These are phyloP conservation scores for Lacerta agilis DNA, from an alignment of 2,797 vertebrate species.

Conservation along the genomic window DNA sequence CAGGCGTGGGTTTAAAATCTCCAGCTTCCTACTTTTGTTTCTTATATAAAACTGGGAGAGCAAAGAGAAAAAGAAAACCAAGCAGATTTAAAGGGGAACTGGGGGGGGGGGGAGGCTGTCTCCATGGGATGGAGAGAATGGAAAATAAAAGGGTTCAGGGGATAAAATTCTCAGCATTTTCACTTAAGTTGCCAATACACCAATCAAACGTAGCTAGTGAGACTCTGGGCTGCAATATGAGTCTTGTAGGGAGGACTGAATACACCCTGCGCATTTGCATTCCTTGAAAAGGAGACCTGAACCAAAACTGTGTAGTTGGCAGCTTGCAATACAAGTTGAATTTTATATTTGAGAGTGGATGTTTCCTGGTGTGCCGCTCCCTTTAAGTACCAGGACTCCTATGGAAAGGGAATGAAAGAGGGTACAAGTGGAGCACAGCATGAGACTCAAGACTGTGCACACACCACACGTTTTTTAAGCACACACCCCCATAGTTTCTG, in stretches of 20 bases:
- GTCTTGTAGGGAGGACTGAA: too few relatives aligned
- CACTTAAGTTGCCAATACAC: background rate
- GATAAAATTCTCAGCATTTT: background rate
- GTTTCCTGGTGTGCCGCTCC: background rate
- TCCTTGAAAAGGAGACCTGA: background rate
- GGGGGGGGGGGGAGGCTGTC: background rate
- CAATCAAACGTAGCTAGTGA: background rate
- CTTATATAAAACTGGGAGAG: background rate
- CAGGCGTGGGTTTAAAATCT: background rate
- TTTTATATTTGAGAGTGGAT: background rate
- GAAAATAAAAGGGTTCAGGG: background rate
- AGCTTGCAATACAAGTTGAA: background rate
- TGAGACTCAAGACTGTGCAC: background rate
- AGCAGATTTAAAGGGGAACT: background rate
- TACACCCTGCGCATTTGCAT: background rate
- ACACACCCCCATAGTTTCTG: too few relatives aligned
- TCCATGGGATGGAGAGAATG: background rate
- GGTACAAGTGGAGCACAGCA: background rate
- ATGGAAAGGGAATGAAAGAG: background rate
- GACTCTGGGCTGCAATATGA: background rate
- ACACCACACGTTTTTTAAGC: too few relatives aligned
- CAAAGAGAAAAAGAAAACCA: background rate
- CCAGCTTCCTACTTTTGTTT: slow-evolving; percentile 34
- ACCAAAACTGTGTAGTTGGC: background rate
- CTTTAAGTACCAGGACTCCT: background rate